Base-by-base conservation (phyloP, 2,797 vertebrate species). In the Yasuhikotakia modesta region DNA sequence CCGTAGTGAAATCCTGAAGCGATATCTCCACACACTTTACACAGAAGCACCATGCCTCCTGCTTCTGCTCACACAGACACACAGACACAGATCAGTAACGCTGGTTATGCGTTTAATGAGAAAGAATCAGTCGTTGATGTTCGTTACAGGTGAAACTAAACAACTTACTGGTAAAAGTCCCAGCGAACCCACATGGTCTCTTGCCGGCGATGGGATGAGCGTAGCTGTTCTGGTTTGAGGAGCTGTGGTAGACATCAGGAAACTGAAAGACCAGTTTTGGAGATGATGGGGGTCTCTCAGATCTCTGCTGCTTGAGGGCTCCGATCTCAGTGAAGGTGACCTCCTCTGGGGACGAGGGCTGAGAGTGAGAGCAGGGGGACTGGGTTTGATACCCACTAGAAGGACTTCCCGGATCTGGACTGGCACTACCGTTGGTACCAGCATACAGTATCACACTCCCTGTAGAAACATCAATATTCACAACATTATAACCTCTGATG, bases 1-100 rank as follows among this genome's bases (percentile, higher is more conserved):
- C 93, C 93, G 53, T 94, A 94, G 86, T 94, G 93, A 88, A 94
- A 94, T 73, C 93, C 93, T 68, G 93, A 94, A 19, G 93, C 93
- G 2, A 94, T 93, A 86, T 94, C 93, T 21, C 93, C 93, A 60
- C 93, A 94, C 60, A 94, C 93, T 87, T 93, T 94, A 84, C 93
- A 94, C 21, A 94, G 91, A 67, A 94, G 88, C 70, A 94, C 93
- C 92, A 94, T 94, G 76, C 93, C 93, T 73, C 93, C 93, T 0
- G 91, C 90, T 65, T 94, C 93, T 94, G 88, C 64, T 80, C 73
- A 78, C 78, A 82, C 14, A 80, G 77, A 81, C 30, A 65, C 32
- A 65, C 35, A 11, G 39, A 53, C n/a, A n/a, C n/a, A n/a, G 57
- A 35, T 65, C 27, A 74, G 8, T 39, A 39, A 43, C 8, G 10